phyloP scores from a whole-genome alignment of 35 echinoderm and acorn worm species.

The Hemicentrotus pulcherrimus region DNA sequence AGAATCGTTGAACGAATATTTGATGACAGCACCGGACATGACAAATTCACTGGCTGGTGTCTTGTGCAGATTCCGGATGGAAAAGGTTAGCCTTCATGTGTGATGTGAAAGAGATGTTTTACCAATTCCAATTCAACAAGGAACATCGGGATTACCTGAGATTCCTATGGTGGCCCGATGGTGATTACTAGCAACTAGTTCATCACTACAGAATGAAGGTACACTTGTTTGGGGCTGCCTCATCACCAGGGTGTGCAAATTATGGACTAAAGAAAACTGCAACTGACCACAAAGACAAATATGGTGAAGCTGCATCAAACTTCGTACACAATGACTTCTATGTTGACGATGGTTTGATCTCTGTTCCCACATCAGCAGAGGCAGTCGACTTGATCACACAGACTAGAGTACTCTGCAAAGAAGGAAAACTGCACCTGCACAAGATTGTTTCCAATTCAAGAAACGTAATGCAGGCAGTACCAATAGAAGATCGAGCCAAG shows the following conservation, averaged over 20 bases:
- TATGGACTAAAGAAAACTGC: conserved; percentile 66
- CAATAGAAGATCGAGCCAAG: too few species aligned
- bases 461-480: too few species aligned
- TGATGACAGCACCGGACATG: conserved; percentile 76
- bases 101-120: conserved; percentile 71
- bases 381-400: conserved; percentile 43
- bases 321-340: conserved; percentile 74
- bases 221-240: too few species aligned
- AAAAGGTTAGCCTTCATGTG: conserved; percentile 66
- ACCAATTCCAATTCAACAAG: conserved; percentile 34
- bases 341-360: conserved; percentile 73
- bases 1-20: conserved; percentile 65
- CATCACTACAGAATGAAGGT: conserved; percentile 52
- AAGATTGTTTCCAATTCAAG: too few species aligned
- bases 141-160: conserved; percentile 61
- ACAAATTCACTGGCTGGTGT: conserved; percentile 69
- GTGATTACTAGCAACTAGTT: too few species aligned
- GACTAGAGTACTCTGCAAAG: conserved; percentile 43
- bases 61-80: too few species aligned
- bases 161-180: conserved; percentile 77
- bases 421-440: conserved; percentile 43
- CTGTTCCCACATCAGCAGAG: conserved; percentile 36
- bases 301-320: conserved; percentile 47
- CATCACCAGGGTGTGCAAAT: too few species aligned
- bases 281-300: conserved; percentile 49